Evolutionary conservation across 2,888 invertebrate species (phyloP), one percentile per base, ranked within the genome.

Genomic region (Meta bourneti): DNA sequence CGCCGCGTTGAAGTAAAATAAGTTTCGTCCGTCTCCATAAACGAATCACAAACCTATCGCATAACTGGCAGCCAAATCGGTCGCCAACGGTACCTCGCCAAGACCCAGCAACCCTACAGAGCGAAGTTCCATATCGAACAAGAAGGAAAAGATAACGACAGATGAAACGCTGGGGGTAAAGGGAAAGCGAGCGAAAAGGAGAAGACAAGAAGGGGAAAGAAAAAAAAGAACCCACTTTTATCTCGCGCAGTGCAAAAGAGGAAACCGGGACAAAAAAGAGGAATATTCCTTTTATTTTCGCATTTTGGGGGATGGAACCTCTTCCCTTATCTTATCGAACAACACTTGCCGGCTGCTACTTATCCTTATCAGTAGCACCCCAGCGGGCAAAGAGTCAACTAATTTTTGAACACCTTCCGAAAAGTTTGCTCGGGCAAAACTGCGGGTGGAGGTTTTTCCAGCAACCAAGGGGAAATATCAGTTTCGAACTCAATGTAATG

Each of bases 71-170:
- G 51, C 84, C 54, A 75, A 72, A 34, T 34, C 16, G 8, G n/a
- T 51, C 80, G 80, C 80, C 80, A 88, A 80, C 52, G 16, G 13
- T 16, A 61, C 11, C 61, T 16, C 16, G 13, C 8, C 61, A 11
- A 61, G 8, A 6, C 16, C 48, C 4, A 16, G 88, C 80, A 74
- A 71, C 78, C 79, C 71, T 48, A 71, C 61, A 34, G 72, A 72
- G 16, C 79, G 61, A 61, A 61, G 13, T 52, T 88, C 61, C 80
- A 52, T 80, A 88, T 88, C 88, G 80, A 86, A 79, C 71, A 85
- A 75, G 48, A 78, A 88, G 88, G 72, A 80, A 88, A 86, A 80
- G 88, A 88, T 88, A 88, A 88, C 80, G 54, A 72, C 86, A 86
- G 86, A 86, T 86, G 86, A 86, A 86, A 86, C 80, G 80, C 80